A percentile compares a stretch with the other conserved stretches of the same genome.
These are phyloP conservation scores for Pristiophorus japonicus DNA, from an alignment of 2,113 vertebrate species.

Conservation along the genomic window DNA sequence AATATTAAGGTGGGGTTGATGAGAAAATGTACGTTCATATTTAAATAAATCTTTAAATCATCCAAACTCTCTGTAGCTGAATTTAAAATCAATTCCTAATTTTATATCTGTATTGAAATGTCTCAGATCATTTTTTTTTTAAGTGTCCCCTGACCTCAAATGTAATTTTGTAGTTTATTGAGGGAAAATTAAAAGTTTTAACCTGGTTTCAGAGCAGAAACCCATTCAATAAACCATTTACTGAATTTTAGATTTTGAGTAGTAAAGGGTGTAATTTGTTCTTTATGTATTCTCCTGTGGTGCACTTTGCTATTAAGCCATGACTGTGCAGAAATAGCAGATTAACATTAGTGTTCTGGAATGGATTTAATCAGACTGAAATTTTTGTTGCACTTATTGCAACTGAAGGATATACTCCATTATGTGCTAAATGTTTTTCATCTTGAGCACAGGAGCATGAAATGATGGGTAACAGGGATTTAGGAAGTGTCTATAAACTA, in stretches of 20 bases:
- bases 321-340: not conserved
- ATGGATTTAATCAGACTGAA: not conserved
- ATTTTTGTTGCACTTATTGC: not conserved
- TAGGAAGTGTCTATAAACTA: not conserved
- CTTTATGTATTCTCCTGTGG: constrained; percentile 27
- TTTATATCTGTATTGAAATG: not conserved
- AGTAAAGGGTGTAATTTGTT: not conserved
- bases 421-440: not conserved
- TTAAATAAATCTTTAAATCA: not conserved
- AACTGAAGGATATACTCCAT: not conserved
- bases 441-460: not conserved
- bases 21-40: not conserved
- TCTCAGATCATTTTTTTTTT: not conserved
- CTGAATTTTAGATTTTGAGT: not conserved
- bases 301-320: not conserved
- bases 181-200: not conserved
- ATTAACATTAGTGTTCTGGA: constrained; percentile 4
- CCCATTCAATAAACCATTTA: not conserved
- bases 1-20: not conserved
- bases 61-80: not conserved
- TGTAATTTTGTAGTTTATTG: not conserved
- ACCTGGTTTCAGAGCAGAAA: not conserved
- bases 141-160: not conserved
- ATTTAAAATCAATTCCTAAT: not conserved
- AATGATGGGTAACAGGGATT: not conserved